A percentile compares a stretch with the other conserved stretches of the same genome.
These are phyloP conservation scores for Zaprionus lineosus DNA, from an alignment of 2,888 invertebrate genomes.

Conservation along the genomic window DNA sequence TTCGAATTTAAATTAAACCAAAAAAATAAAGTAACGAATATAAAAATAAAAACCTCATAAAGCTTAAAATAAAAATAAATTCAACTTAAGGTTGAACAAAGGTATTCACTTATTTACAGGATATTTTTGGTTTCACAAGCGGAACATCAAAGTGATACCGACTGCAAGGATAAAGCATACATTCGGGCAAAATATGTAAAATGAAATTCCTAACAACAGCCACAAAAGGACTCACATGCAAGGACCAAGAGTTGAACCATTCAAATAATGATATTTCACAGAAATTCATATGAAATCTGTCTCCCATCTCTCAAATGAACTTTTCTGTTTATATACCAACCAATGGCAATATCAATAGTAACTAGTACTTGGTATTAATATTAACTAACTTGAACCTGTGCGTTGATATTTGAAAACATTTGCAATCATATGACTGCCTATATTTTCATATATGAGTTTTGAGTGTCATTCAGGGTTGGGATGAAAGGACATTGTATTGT, in stretches of 20 bases:
- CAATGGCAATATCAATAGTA: conserved; percentile 17
- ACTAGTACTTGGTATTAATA: conserved; percentile 29
- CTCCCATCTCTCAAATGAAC: not conserved
- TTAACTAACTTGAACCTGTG: conserved; percentile 20
- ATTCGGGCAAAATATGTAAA: conserved; percentile 36
- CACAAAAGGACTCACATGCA: conserved; percentile 9
- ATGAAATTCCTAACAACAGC: conserved; percentile 39
- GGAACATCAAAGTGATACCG: not conserved
- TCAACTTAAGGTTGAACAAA: too few relatives aligned
- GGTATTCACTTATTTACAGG: too few relatives aligned
- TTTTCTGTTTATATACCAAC: conserved; percentile 25
- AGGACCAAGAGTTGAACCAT: conserved; percentile 1
- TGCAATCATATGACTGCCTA: too few relatives aligned
- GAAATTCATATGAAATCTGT: conserved; percentile 35
- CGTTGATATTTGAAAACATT: too few relatives aligned
- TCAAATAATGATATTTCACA: conserved; percentile 40
- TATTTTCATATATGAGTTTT: too few relatives aligned
- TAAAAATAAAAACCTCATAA: too few relatives aligned
- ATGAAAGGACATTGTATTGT: too few relatives aligned
- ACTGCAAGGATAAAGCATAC: conserved; percentile 19
- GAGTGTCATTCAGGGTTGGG: too few relatives aligned
- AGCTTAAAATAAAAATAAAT: too few relatives aligned
- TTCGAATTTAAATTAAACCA: too few relatives aligned
- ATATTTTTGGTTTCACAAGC: too few relatives aligned
- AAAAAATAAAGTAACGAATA: too few relatives aligned